Conservation (phyloP, 2,888 invertebrate species). For the Tigriopus californicus region DNA sequence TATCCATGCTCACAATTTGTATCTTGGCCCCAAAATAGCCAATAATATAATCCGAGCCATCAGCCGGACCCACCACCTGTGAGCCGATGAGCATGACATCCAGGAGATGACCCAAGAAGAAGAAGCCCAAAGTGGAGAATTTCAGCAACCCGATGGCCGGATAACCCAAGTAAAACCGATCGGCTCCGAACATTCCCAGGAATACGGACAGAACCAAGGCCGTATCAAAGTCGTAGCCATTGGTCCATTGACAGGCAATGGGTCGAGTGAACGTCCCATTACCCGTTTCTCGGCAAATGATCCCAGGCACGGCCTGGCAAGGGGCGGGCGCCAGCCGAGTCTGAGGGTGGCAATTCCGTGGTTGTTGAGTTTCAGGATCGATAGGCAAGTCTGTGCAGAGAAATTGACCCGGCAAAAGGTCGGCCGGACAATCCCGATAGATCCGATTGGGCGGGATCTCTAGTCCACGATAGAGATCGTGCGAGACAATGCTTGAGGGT, state of each 20-base stretch:
- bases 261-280: slow-evolving; percentile 60
- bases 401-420: slow-evolving; percentile 22
- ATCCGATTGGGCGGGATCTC: too few species aligned
- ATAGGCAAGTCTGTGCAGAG: slow-evolving; percentile 35
- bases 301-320: slow-evolving; percentile 46
- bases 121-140: slow-evolving; percentile 83
- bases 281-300: slow-evolving; percentile 58
- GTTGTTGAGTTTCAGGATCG: slow-evolving; percentile 73
- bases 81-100: slow-evolving; percentile 91
- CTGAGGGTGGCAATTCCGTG: slow-evolving; percentile 44
- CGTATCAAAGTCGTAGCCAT: slow-evolving; percentile 82
- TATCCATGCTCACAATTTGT: slow-evolving; percentile 56
- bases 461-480: too few species aligned
- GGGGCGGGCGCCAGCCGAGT: slow-evolving; percentile 39
- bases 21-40: slow-evolving; percentile 81
- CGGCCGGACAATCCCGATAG: not conserved
- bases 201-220: slow-evolving; percentile 84
- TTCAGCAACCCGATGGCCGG: slow-evolving; percentile 86
- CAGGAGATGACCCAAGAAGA: slow-evolving; percentile 75
- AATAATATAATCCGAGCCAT: slow-evolving; percentile 82
- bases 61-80: slow-evolving; percentile 79
- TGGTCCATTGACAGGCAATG: slow-evolving; percentile 73
- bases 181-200: slow-evolving; percentile 91
- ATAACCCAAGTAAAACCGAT: slow-evolving; percentile 95
- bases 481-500: too few species aligned